These are phyloP conservation scores for Bactericera cockerelli DNA, from an alignment of 1,140 invertebrate species.

Conservation along the genomic window DNA sequence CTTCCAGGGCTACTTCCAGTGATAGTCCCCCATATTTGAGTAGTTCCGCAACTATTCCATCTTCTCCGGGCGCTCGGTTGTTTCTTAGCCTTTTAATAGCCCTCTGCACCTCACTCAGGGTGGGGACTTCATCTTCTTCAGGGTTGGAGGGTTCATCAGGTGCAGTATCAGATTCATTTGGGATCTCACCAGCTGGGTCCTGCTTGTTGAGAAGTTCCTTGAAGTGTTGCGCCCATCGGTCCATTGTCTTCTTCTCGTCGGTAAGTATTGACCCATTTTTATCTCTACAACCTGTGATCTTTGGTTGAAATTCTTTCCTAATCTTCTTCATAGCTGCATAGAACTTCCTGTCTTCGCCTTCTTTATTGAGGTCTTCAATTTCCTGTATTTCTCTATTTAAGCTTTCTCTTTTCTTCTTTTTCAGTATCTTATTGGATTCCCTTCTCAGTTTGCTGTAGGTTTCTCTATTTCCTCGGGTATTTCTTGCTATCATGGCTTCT, in stretches of 20 bases:
- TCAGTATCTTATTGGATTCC: too few species aligned
- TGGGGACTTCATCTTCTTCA: slow-evolving; percentile 3
- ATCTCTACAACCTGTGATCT: not conserved
- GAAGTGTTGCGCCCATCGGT: not conserved
- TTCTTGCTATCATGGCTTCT: not conserved
- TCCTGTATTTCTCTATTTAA: not conserved
- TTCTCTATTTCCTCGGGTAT: not conserved
- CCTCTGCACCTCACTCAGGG: slow-evolving; percentile 11
- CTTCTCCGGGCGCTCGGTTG: slow-evolving; percentile 13
- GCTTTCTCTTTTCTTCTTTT: not conserved
- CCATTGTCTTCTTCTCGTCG: not conserved
- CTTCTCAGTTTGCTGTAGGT: not conserved
- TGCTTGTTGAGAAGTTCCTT: not conserved
- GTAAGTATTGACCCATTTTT: not conserved
- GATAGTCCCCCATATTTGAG: slow-evolving; percentile 11
- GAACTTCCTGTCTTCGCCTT: not conserved
- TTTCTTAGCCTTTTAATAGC: slow-evolving; percentile 17
- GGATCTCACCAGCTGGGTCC: too few species aligned
- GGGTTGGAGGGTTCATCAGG: not conserved
- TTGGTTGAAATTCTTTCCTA: not conserved
- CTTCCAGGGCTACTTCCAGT: not conserved
- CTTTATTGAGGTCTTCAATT: not conserved
- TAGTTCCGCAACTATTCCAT: slow-evolving; percentile 14
- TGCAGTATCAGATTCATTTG: not conserved
- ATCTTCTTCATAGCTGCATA: not conserved